Percentiles rank a stretch among this genome's conserved stretches.
Evolutionary conservation across 2,888 invertebrate species (phyloP).

Genomic region (Disparrhopalites patrizii): DNA sequence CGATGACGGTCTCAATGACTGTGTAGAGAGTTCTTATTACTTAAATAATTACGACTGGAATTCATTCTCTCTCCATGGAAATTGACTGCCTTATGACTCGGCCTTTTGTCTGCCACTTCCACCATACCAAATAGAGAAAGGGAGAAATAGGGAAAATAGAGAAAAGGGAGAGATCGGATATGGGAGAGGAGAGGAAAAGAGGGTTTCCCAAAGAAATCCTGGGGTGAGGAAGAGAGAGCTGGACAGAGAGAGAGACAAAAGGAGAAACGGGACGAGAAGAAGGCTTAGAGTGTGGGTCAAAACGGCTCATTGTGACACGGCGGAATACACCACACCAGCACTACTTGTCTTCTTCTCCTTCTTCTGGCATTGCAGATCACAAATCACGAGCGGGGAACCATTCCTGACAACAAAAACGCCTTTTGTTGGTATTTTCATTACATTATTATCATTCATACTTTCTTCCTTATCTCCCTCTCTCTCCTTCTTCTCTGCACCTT

Average conservation of each 20-base stretch:
- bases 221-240: neutral
- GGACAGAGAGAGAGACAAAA: neutral
- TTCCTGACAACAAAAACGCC: constrained; percentile 41
- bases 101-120: too few species aligned
- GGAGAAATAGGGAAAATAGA: too few species aligned
- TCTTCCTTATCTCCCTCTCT: too few species aligned
- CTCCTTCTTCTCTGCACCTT: too few species aligned
- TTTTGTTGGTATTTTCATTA: constrained; percentile 45
- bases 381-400: constrained; percentile 35
- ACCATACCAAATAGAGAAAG: too few species aligned
- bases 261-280: neutral
- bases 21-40: neutral
- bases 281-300: too few species aligned
- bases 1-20: constrained; percentile 1
- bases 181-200: too few species aligned
- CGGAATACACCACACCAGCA: constrained; percentile 10
- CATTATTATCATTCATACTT: too few species aligned
- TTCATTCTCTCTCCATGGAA: constrained; percentile 9
- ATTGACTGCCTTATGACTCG: constrained; percentile 6
- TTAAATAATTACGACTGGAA: constrained; percentile 1
- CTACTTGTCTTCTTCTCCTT: constrained; percentile 26
- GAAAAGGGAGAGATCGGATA: too few species aligned
- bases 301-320: neutral
- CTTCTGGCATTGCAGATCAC: constrained; percentile 36
- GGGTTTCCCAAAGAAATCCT: neutral